phyloP scores from a whole-genome alignment of 2,113 vertebrate genomes.

The Tragelaphus imberbis region DNA sequence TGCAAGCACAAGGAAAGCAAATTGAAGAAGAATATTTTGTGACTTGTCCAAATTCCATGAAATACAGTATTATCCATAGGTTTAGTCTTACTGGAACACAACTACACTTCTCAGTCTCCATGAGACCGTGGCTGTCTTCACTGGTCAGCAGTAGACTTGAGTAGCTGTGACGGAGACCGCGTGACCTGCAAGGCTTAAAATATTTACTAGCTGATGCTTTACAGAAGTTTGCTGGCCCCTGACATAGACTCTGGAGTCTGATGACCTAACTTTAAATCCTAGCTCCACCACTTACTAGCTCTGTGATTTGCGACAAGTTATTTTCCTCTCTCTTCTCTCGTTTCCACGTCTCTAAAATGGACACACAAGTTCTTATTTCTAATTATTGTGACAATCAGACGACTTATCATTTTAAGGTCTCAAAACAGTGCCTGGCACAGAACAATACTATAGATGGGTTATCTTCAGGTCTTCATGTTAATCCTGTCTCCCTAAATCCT shows the following conservation, averaged over 20 bases:
- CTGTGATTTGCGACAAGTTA: neutral
- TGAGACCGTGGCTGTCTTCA: fast-evolving
- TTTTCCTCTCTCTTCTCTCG: neutral
- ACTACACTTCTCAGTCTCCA: fast-evolving
- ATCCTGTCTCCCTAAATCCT: neutral
- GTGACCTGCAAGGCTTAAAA: fast-evolving
- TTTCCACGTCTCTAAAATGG: neutral
- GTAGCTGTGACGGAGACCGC: fast-evolving
- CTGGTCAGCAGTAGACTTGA: neutral
- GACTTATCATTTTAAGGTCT: neutral
- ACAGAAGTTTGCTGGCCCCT: neutral
- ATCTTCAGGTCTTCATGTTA: neutral
- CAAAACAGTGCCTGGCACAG: too few species aligned
- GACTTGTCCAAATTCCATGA: neutral
- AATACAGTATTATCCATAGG: neutral
- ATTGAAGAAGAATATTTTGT: neutral
- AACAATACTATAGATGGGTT: neutral
- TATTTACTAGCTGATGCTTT: neutral
- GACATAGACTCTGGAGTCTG: neutral
- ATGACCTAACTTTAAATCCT: neutral
- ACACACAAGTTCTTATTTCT: neutral
- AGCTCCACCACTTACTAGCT: neutral
- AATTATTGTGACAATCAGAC: neutral
- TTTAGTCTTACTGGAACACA: neutral
- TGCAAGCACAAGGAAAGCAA: neutral